Base-by-base conservation (phyloP, 2,797 vertebrate species). In the Phaenicophaeus curvirostris region DNA sequence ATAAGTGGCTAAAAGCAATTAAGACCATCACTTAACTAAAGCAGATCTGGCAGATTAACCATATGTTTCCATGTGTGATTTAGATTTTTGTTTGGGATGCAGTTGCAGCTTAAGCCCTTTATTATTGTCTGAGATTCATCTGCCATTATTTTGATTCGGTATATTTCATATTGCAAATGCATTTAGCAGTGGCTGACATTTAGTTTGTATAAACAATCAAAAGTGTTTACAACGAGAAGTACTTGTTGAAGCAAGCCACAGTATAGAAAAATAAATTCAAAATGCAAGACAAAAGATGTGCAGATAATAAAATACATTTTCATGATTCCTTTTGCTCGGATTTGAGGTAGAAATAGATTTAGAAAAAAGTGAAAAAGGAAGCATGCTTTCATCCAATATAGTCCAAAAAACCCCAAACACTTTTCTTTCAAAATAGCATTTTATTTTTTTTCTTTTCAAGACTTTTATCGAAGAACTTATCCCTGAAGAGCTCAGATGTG, bases 121-220 rank as follows among this genome's bases (percentile, higher is more conserved):
- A 74, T 87, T 63, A 66, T 46, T 87, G 92, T 77, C 78, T 87
- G 73, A 89, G 87, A 85, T 90, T 53, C 67, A 85, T 90, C 87
- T 95, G 86, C 37, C 69, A 72, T 67, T 95, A 93, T 80, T 94
- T 96, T 94, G 67, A 87, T 93, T 96, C 94, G 87, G 87, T 89
- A 41, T 91, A 94, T 91, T 88, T 93, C 86, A 94, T 73, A 14
- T 59, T 95, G 88, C 44, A 78, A 96, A 97, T 85, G 65, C 85
- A 74, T 96, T 96, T 96, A 95, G 85, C 21, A 25, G 67, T 81
- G 53, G 79, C 81, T 96, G 90, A 95, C 90, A 92, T 93, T 97
- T 93, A 80, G 48, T 93, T 90, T 94, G 83, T 92, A 83, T 94
- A 97, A 97, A 97, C 89, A 80, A 89, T 94, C 4, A 42, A 44